phyloP scores from a whole-genome alignment of 2,113 vertebrate species.

The Ramphastos sulfuratus region DNA sequence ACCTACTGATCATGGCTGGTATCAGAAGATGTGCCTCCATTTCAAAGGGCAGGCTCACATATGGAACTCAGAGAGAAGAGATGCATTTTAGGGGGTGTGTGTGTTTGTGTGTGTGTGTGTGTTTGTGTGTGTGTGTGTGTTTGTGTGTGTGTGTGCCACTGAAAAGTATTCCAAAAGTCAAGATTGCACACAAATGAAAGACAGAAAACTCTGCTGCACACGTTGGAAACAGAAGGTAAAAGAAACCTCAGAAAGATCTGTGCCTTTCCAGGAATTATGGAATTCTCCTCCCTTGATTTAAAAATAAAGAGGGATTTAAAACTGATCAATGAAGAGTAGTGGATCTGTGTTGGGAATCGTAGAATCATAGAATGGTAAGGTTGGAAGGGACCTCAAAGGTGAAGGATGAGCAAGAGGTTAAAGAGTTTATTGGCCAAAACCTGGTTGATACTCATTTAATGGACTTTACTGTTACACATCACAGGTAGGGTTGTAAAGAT shows the following conservation, averaged over 20 bases:
- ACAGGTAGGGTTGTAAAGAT: neutral
- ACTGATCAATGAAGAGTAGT: neutral
- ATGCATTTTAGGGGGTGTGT: too few relatives aligned
- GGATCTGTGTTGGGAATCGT: neutral
- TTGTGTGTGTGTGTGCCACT: neutral
- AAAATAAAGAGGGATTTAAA: neutral
- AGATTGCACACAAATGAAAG: neutral
- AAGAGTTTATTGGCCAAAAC: neutral
- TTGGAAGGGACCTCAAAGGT: neutral
- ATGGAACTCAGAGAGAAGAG: neutral
- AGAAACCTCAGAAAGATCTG: neutral
- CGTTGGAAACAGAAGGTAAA: neutral
- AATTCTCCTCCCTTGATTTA: neutral
- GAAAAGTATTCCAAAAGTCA: neutral
- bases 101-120: too few relatives aligned
- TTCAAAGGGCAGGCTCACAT: neutral
- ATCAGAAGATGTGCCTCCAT: neutral
- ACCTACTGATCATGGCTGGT: neutral
- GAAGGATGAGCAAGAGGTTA: neutral
- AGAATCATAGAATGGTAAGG: too few relatives aligned
- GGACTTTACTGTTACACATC: neutral
- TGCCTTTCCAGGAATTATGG: neutral
- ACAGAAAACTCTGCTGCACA: neutral
- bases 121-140: too few relatives aligned
- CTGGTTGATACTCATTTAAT: neutral